phyloP scores from a whole-genome alignment of 2,888 invertebrate genomes.

The Erebia ligea region DNA sequence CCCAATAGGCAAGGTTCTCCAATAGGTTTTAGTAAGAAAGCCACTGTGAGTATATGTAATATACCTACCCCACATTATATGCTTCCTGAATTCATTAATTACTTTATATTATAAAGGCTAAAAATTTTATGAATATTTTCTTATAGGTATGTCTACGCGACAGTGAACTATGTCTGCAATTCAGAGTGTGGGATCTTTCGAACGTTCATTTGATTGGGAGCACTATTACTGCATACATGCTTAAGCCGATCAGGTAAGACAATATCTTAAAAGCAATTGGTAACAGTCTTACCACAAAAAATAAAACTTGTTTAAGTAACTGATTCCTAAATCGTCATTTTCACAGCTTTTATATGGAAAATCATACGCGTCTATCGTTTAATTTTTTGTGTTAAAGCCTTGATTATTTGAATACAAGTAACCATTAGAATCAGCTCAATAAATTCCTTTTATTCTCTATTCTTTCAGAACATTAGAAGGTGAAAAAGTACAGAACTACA shows the following conservation, averaged over 20 bases:
- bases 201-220: constrained; percentile 91
- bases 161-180: constrained; percentile 89
- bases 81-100: no score
- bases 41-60: constrained; percentile 77
- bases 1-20: constrained; percentile 90
- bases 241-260: constrained; percentile 77
- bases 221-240: constrained; percentile 87
- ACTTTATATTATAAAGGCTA: background rate
- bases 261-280: background rate
- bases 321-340: no score
- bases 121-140: background rate
- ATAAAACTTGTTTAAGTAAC: no score
- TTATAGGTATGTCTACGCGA: constrained; percentile 89
- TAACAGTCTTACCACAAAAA: no score
- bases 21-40: constrained; percentile 91
- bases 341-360: no score
- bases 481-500: constrained; percentile 88
- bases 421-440: background rate
- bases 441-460: background rate
- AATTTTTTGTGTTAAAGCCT: no score
- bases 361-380: no score
- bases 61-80: background rate
- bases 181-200: constrained; percentile 91
- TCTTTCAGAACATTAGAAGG: constrained; percentile 83
- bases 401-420: no score